Conservation (phyloP, 2,797 vertebrate species). For the Pteronotus mesoamericanus region DNA sequence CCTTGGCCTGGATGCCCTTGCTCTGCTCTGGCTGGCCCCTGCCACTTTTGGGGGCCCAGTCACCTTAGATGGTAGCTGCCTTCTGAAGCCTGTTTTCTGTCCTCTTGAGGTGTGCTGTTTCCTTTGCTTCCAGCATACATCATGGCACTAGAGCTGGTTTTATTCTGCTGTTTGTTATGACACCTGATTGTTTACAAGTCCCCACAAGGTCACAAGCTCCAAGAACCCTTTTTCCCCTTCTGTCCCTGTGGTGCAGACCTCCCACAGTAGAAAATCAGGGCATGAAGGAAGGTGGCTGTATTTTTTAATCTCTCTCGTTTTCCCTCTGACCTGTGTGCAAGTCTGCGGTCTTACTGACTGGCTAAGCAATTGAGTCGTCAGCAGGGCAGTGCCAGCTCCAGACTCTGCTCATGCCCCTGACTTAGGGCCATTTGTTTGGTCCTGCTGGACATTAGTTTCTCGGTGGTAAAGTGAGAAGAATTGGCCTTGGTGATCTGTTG, state of each 20-base stretch:
- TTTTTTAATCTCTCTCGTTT: neutral
- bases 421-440: neutral
- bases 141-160: neutral
- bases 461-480: neutral
- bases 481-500: neutral
- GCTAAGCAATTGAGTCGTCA: neutral
- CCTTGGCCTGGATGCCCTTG: neutral
- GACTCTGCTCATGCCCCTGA: neutral
- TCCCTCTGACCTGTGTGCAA: neutral
- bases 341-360: neutral
- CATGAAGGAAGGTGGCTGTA: neutral
- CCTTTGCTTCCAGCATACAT: neutral
- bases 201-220: neutral
- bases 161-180: neutral
- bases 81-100: neutral
- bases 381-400: neutral
- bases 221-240: neutral
- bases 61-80: neutral
- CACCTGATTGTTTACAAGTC: neutral
- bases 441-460: neutral
- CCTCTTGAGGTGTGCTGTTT: neutral
- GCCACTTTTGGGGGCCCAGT: neutral
- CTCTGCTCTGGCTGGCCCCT: neutral
- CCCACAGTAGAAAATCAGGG: neutral
- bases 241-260: neutral